phyloP scores from a whole-genome alignment of 2,888 invertebrate species.

The Parnassius orleans region DNA sequence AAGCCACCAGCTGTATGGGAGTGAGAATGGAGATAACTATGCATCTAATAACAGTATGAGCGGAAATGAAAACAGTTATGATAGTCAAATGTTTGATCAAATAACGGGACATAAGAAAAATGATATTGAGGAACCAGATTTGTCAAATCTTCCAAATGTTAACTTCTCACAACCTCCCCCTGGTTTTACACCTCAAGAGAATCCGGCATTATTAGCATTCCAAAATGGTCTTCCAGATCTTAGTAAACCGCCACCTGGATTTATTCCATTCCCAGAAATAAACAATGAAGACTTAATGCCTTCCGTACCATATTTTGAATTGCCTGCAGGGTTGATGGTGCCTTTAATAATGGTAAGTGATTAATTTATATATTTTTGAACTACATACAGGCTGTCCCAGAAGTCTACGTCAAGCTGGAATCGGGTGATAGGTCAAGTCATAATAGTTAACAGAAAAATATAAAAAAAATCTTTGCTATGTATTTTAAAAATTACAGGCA shows the following conservation, averaged over 20 bases:
- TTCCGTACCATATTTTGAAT: slow-evolving; percentile 96
- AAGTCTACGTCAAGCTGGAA: too few relatives aligned
- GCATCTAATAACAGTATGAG: slow-evolving; percentile 69
- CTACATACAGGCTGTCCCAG: too few relatives aligned
- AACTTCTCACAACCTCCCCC: slow-evolving; percentile 76
- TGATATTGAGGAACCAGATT: slow-evolving; percentile 51
- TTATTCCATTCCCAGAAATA: slow-evolving; percentile 75
- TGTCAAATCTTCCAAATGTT: slow-evolving; percentile 63
- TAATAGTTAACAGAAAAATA: too few relatives aligned
- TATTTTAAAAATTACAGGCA: too few relatives aligned
- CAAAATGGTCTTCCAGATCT: slow-evolving; percentile 88
- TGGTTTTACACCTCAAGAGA: slow-evolving; percentile 57
- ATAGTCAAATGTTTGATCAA: slow-evolving; percentile 71
- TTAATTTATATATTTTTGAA: background rate
- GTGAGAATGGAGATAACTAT: slow-evolving; percentile 70
- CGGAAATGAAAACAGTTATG: slow-evolving; percentile 76
- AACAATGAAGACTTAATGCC: slow-evolving; percentile 89
- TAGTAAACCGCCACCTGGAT: slow-evolving; percentile 93
- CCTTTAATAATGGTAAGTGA: slow-evolving; percentile 92
- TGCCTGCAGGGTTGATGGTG: slow-evolving; percentile 98
- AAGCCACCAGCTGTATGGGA: slow-evolving; percentile 59
- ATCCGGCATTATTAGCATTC: slow-evolving; percentile 63
- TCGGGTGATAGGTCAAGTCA: too few relatives aligned
- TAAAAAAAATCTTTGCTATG: too few relatives aligned
- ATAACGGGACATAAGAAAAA: slow-evolving; percentile 52